These are phyloP conservation scores for Siniperca chuatsi DNA, from an alignment of 2,113 vertebrate genomes.

Conservation along the genomic window DNA sequence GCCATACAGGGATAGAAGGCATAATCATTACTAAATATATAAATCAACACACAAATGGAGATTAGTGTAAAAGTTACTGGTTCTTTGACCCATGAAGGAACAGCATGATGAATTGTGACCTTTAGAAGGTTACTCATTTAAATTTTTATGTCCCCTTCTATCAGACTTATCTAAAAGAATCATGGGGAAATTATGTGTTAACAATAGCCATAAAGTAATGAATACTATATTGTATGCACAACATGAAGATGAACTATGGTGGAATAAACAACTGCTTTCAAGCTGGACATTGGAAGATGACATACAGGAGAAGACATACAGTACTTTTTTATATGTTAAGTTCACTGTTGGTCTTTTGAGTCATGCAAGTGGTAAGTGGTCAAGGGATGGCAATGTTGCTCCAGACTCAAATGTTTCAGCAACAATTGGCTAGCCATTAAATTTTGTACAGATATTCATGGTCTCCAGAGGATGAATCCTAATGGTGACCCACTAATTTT, in stretches of 20 bases:
- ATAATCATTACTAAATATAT: constrained; percentile 33
- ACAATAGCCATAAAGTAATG: constrained; percentile 10
- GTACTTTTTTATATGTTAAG: not conserved
- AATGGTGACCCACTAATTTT: not conserved
- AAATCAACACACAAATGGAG: constrained; percentile 51
- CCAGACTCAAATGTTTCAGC: not conserved
- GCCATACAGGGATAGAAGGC: not conserved
- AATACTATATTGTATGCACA: not conserved
- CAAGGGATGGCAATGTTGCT: not conserved
- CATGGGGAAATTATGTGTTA: not conserved
- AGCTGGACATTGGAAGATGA: not conserved
- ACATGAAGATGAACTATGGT: not conserved
- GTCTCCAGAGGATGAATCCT: too few species aligned
- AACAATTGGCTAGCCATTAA: too few species aligned
- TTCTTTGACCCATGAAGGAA: not conserved
- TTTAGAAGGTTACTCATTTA: constrained; percentile 30
- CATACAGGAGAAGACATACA: not conserved
- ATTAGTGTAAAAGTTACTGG: constrained; percentile 15
- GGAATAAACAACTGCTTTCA: not conserved
- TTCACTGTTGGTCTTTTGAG: not conserved
- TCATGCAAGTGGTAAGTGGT: too few species aligned
- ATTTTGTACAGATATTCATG: too few species aligned
- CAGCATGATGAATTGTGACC: constrained; percentile 44
- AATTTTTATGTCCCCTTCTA: constrained; percentile 14
- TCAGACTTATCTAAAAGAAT: constrained; percentile 13